These are phyloP conservation scores for Tholera decimalis DNA, from an alignment of 2,888 invertebrate genomes.

Conservation along the genomic window DNA sequence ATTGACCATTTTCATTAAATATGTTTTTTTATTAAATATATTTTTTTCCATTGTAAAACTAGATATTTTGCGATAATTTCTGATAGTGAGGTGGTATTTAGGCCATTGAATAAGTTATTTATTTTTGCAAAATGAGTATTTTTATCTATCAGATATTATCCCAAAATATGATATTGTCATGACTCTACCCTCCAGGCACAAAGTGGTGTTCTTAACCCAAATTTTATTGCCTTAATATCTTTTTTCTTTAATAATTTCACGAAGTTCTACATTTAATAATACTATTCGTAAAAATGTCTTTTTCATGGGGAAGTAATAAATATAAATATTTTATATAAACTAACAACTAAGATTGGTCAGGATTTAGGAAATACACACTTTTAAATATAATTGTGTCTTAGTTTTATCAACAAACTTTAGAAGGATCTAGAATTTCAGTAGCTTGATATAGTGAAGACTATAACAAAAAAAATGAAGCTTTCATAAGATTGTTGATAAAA, in stretches of 20 bases:
- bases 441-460: not conserved
- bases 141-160: slow-evolving; percentile 74
- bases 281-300: slow-evolving; percentile 92
- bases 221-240: slow-evolving; percentile 84
- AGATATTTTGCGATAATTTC: slow-evolving; percentile 76
- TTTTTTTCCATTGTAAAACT: slow-evolving; percentile 76
- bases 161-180: slow-evolving; percentile 85
- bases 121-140: slow-evolving; percentile 55
- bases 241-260: slow-evolving; percentile 75
- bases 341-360: slow-evolving; percentile 89
- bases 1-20: slow-evolving; percentile 85
- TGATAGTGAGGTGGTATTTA: slow-evolving; percentile 63
- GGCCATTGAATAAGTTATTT: slow-evolving; percentile 39
- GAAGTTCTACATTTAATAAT: slow-evolving; percentile 90
- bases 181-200: slow-evolving; percentile 84
- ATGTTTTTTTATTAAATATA: slow-evolving; percentile 79
- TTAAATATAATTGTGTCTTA: slow-evolving; percentile 73
- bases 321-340: slow-evolving; percentile 86
- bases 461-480: not conserved
- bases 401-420: slow-evolving; percentile 64
- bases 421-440: not conserved
- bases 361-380: slow-evolving; percentile 88
- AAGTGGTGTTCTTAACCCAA: slow-evolving; percentile 89
- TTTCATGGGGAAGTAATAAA: slow-evolving; percentile 88
- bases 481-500: slow-evolving; percentile 52